Base-by-base conservation (phyloP, 2,113 vertebrate species). In the Stictonetta naevosa region DNA sequence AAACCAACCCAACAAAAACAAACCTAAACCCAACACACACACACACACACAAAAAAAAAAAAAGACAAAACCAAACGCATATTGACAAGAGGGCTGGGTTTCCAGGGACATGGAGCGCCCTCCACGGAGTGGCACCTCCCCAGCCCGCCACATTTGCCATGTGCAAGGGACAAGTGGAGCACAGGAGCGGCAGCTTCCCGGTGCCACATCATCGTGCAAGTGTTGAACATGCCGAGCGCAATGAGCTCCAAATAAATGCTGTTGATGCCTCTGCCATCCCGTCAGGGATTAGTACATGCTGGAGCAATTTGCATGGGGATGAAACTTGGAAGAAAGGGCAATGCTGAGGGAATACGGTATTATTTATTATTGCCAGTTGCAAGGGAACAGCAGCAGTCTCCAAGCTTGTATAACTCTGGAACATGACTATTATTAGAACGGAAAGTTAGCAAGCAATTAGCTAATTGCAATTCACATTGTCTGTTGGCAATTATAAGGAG, bases 381-480 rank as follows among this genome's bases (percentile, higher is more conserved):
- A 94, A 83, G 71, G 95, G 92, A 97, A 93, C 93, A 87, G 95
- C 96, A 97, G 96, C 94, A 95, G 96, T 82, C 87, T 96, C 94
- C 87, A 90, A 96, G 92, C 94, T 96, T 95, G 95, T 95, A 91
- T 95, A 96, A 96, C 96, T 83, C 91, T 96, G 95, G 94, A 97
- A 95, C 91, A 95, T 1, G 63, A 55, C 95, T 96, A 95, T 97
- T 97, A 97, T 96, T 97, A 96, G 94, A 97, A 96, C 3, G 28
- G 93, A 91, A 97, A 97, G 96, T 94, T 95, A 96, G 95, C 90
- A 93, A 80, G 92, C 92, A 97, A 95, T 97, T 97, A 96, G 90
- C 96, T 97, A 97, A 96, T 97, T 96, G 94, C 94, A 88, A 74
- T 38, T 97, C 96, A 83, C 82, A 91, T 95, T 95, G 96, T 96